Base-by-base conservation (phyloP, 92 coral and sea anemone species). In the Paramuricea clavata region DNA sequence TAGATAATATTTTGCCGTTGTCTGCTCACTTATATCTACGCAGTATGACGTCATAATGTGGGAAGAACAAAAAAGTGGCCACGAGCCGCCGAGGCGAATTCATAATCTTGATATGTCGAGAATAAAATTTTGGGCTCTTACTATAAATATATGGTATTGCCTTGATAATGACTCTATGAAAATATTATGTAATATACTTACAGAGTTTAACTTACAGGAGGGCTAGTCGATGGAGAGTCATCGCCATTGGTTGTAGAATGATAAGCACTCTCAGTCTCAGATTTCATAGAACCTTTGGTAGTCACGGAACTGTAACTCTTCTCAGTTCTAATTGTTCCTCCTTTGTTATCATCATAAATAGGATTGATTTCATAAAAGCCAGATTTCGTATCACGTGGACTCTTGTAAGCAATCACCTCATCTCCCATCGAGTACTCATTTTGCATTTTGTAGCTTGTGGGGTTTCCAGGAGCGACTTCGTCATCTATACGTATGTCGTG, bases 281-380 rank as follows among this genome's bases (percentile, higher is more conserved):
- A 78, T 33, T 23, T 78, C 69, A 78, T 28, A 49, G 83, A 78
- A 72, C 78, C 78, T 23, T 52, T 50, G 33, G 25, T 34, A 0
- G 83, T 22, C 35, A 36, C 83, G 26, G 83, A 78, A 25, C 27
- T 31, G 39, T 78, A 78, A 78, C 83, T 78, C 69, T 52, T 57
- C 83, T 52, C 83, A 30, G 83, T 78, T 39, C 83, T 30, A 12
- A 78, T 57, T 50, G 83, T 52, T 8, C 69, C 83, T 26, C 78
- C 41, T 23, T 60, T 60, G 62, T 7, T 32, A 12, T 78, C 83
- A 39, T 78, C 83, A 64, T 78, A 78, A 32, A 78, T 78, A 1
- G 83, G 83, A 33, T 78, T 78, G 70, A 78, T 50, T 34, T 78
- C 83, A 60, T 78, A 78, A 34, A 78, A 78, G 8, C 83, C 83